Conservation (phyloP, 2,797 vertebrate species). For the Falco peregrinus region DNA sequence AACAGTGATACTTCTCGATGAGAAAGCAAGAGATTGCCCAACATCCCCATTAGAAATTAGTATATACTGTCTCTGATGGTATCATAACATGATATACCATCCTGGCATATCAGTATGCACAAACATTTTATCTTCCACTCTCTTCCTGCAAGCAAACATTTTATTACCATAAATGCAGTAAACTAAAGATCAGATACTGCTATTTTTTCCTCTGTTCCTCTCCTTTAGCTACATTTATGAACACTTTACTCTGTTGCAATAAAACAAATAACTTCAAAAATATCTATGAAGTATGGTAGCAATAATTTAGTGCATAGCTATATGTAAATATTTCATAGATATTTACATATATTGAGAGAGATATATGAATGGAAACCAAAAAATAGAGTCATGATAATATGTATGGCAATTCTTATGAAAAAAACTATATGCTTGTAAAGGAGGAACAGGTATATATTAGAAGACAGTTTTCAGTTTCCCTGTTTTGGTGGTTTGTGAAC, state of each 20-base stretch:
- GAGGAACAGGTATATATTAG: background rate
- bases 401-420: background rate
- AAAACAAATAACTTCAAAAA: background rate
- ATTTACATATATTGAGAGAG: background rate
- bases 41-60: background rate
- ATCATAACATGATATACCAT: background rate
- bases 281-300: background rate
- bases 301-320: background rate
- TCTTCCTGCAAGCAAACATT: background rate
- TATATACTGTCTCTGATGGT: background rate
- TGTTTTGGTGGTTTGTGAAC: background rate
- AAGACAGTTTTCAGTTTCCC: background rate
- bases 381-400: background rate
- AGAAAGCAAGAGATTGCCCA: background rate
- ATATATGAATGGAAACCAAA: background rate
- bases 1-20: background rate
- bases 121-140: background rate
- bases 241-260: background rate
- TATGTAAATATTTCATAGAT: background rate
- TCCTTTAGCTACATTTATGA: background rate
- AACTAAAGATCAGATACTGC: background rate
- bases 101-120: background rate
- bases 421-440: background rate
- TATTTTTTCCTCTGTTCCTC: background rate
- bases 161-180: background rate